Evolutionary conservation across 2,113 vertebrate species (phyloP), one percentile per base, ranked within the genome.

Genomic region (Elgaria multicarinata): DNA sequence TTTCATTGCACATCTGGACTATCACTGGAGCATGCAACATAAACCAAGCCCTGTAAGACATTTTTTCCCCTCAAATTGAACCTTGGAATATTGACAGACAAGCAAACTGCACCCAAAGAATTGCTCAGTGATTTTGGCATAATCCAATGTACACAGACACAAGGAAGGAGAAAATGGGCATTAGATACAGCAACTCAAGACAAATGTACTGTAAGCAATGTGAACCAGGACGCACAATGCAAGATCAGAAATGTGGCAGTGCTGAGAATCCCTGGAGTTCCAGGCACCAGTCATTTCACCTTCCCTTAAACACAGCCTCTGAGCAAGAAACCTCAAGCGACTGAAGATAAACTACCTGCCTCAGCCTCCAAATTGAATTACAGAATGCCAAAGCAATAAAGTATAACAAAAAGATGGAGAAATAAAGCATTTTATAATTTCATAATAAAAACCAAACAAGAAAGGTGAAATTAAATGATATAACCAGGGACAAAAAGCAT

Each of bases 371-470:
- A 62, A n/a, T 24, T n/a, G 18, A 71, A 44, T 58, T 58, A 79
- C 64, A 72, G 46, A 31, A 39, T 18, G 44, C 10, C 26, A 55
- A 33, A 89, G 39, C 44, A 76, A 36, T 83, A 86, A 75, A 46
- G 36, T 28, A 6, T 44, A 72, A 46, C 75, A 62, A 85, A 72
- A 86, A 66, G 42, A 28, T 69, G 22, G 64, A 58, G 46, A n/a
- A 85, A 69, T 66, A 71, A 79, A 71, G 20, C 31, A 85, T 85
- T 79, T 89, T 22, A n/a, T 42, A 55, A 67, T 42, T 81, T 83
- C 24, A 74, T 83, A 58, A 89, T 75, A 75, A 36, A 72, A 66
- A 46, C 3, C 44, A 62, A 75, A 71, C 31, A 42, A 74, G 26
- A 50, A 66, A n/a, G 33, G 13, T 66, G 6, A 22, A 36, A 74